Conservation (phyloP, 2,113 vertebrate species). For the Sminthopsis crassicaudata region DNA sequence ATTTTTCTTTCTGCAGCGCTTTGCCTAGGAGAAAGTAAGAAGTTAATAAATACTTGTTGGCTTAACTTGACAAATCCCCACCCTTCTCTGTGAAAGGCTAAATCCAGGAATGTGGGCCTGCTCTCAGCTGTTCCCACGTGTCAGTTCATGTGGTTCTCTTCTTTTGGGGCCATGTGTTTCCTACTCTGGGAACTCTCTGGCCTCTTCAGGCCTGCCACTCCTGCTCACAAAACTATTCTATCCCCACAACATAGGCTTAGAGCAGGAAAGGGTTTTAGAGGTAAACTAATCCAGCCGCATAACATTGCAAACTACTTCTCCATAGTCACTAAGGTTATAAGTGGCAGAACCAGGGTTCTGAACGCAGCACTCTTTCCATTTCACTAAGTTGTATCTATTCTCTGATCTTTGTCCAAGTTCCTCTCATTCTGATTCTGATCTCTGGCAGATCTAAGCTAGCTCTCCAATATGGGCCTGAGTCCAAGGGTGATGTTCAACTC, state of each 20-base stretch:
- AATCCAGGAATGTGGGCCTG: not conserved
- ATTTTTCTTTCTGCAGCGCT: not conserved
- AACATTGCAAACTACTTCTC: not conserved
- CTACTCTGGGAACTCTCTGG: not conserved
- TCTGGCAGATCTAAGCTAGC: not conserved
- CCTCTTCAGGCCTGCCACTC: not conserved
- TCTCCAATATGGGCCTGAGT: not conserved
- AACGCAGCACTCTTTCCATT: not conserved
- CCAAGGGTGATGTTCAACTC: not conserved
- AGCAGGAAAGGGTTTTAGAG: not conserved
- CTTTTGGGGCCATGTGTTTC: not conserved
- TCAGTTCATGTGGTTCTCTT: not conserved
- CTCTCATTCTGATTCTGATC: not conserved
- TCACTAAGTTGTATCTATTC: not conserved
- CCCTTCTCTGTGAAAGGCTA: not conserved
- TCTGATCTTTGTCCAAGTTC: not conserved
- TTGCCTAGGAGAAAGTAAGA: not conserved
- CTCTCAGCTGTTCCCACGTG: not conserved
- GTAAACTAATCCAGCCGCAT: not conserved
- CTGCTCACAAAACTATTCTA: not conserved
- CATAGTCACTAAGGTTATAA: not conserved
- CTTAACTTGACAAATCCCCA: not conserved
- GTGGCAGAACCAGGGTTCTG: not conserved
- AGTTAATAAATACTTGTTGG: not conserved
- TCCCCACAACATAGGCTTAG: not conserved